Conservation (phyloP, 2,797 vertebrate species). For the Halcyon smyrnensis region DNA sequence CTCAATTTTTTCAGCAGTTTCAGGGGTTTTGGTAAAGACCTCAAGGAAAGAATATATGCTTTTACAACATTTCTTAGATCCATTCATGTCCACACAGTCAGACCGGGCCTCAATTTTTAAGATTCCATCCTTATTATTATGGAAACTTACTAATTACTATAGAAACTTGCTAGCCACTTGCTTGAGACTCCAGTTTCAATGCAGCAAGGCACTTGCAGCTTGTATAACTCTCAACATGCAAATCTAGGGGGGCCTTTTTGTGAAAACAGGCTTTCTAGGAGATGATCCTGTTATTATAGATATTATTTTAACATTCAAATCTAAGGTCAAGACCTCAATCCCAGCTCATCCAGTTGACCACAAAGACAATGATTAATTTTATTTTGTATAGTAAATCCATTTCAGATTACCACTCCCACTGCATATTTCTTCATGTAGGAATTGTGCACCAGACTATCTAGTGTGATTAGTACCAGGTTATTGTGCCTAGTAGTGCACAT, state of each 20-base stretch:
- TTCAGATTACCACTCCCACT: neutral
- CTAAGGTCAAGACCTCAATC: neutral
- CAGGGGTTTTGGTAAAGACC: neutral
- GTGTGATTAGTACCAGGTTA: neutral
- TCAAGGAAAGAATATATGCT: neutral
- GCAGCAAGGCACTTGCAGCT: neutral
- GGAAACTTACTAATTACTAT: neutral
- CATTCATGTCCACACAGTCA: neutral
- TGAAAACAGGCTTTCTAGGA: neutral
- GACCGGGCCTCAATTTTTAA: neutral
- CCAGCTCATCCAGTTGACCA: neutral
- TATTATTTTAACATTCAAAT: constrained; percentile 5
- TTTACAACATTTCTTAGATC: neutral
- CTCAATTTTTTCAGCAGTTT: neutral
- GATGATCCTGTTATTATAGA: neutral
- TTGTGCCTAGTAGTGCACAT: neutral
- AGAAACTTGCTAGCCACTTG: neutral
- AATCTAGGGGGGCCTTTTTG: neutral
- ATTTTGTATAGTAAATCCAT: neutral
- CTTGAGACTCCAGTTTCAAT: neutral
- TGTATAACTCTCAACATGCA: neutral
- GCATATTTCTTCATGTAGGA: neutral
- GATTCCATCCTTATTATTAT: neutral
- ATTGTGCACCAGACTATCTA: neutral
- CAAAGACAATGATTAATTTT: neutral